phyloP scores from a whole-genome alignment of 2,113 vertebrate genomes.

The Tauraco erythrolophus region DNA sequence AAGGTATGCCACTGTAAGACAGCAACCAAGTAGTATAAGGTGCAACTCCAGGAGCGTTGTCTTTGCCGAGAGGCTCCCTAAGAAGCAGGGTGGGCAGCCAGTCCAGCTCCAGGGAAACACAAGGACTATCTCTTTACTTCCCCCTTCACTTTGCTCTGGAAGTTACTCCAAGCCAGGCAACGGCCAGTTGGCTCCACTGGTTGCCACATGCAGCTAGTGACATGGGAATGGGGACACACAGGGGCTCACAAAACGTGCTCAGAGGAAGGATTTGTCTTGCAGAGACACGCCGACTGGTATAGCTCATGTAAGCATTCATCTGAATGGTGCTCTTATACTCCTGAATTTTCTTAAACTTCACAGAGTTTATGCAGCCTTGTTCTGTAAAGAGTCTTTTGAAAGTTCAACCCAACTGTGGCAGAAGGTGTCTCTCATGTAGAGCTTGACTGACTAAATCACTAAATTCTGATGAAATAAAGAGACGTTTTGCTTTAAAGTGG shows the following conservation, averaged over 20 bases:
- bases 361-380: background rate
- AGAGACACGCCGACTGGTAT: background rate
- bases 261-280: background rate
- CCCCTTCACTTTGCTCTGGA: too few species aligned
- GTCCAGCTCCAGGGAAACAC: background rate
- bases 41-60: rapidly evolving
- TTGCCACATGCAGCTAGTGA: background rate
- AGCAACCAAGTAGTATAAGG: rapidly evolving
- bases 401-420: background rate
- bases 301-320: too few species aligned
- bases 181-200: background rate
- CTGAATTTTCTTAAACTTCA: background rate
- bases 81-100: background rate
- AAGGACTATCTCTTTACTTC: background rate
- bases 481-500: background rate
- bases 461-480: background rate
- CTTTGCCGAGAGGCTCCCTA: background rate
- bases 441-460: background rate
- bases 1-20: rapidly evolving
- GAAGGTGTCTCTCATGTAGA: background rate
- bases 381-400: background rate
- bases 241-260: background rate
- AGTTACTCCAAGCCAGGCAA: background rate
- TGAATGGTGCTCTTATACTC: background rate
- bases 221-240: background rate